phyloP scores from a whole-genome alignment of 2,888 invertebrate species.

The Mesochorus sp. region DNA sequence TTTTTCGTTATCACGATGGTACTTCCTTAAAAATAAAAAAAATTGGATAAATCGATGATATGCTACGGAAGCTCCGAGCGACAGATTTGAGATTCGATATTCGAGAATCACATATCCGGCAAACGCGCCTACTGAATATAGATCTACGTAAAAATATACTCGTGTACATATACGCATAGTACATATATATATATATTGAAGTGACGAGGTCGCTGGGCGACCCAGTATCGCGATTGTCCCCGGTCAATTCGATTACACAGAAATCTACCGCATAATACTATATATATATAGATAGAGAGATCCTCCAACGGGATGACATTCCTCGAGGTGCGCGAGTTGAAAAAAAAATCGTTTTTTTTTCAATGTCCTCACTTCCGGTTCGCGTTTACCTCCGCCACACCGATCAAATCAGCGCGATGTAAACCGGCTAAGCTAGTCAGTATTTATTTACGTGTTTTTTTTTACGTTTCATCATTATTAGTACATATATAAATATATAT shows the following conservation, averaged over 20 bases:
- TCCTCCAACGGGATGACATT: slow-evolving; percentile 55
- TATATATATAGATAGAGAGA: slow-evolving; percentile 45
- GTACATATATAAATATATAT: slow-evolving; percentile 34
- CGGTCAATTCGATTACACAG: slow-evolving; percentile 56
- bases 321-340: slow-evolving; percentile 45
- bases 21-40: neutral
- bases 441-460: slow-evolving; percentile 72
- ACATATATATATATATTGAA: slow-evolving; percentile 28
- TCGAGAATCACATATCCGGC: slow-evolving; percentile 58
- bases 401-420: slow-evolving; percentile 52
- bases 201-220: slow-evolving; percentile 60
- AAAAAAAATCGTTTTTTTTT: no score
- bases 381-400: slow-evolving; percentile 50
- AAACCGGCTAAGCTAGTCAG: slow-evolving; percentile 73
- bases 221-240: slow-evolving; percentile 38
- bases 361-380: slow-evolving; percentile 58
- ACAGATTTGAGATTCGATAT: slow-evolving; percentile 43
- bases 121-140: slow-evolving; percentile 50
- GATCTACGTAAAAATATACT: slow-evolving; percentile 17
- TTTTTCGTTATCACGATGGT: neutral
- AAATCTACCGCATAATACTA: slow-evolving; percentile 39
- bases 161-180: slow-evolving; percentile 17
- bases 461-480: slow-evolving; percentile 28
- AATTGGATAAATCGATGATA: neutral
- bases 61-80: slow-evolving; percentile 20